Evolutionary conservation across 2,113 vertebrate species (phyloP).

Genomic region (Microtus pennsylvanicus): DNA sequence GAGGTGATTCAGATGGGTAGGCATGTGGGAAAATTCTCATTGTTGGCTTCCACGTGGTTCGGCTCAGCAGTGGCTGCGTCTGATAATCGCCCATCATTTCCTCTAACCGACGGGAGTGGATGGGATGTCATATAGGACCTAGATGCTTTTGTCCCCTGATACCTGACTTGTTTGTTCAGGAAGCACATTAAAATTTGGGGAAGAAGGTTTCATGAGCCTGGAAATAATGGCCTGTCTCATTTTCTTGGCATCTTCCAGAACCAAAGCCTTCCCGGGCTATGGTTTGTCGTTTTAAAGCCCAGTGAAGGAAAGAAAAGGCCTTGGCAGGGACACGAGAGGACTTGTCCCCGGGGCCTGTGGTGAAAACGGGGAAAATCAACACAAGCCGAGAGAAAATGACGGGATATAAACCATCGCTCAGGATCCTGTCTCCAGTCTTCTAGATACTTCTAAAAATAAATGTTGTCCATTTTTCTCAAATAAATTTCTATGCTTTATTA

Average conservation of each 20-base stretch:
- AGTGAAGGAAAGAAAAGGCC: slow-evolving; percentile 31
- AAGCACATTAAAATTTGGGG: slow-evolving; percentile 50
- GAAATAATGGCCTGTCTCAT: slow-evolving; percentile 59
- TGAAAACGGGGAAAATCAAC: slow-evolving; percentile 30
- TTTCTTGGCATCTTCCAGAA: slow-evolving; percentile 56
- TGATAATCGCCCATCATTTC: neutral
- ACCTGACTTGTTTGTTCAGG: neutral
- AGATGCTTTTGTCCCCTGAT: neutral
- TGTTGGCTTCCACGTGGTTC: neutral
- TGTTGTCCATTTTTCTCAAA: slow-evolving; percentile 66
- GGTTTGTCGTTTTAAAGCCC: slow-evolving; percentile 55
- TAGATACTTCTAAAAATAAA: slow-evolving; percentile 57
- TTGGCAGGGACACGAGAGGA: slow-evolving; percentile 26
- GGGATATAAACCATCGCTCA: slow-evolving; percentile 54
- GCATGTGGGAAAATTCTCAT: neutral
- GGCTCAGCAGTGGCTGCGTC: neutral
- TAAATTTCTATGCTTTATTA: slow-evolving; percentile 52
- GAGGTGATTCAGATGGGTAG: neutral
- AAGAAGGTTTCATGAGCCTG: slow-evolving; percentile 17
- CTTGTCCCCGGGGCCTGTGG: neutral
- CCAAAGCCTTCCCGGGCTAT: slow-evolving; percentile 30
- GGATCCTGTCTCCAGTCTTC: slow-evolving; percentile 58
- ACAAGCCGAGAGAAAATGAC: neutral
- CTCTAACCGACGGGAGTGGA: neutral
- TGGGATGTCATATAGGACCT: neutral